phyloP scores from a whole-genome alignment of 2,888 invertebrate species.

The Gymnocheta viridis region DNA sequence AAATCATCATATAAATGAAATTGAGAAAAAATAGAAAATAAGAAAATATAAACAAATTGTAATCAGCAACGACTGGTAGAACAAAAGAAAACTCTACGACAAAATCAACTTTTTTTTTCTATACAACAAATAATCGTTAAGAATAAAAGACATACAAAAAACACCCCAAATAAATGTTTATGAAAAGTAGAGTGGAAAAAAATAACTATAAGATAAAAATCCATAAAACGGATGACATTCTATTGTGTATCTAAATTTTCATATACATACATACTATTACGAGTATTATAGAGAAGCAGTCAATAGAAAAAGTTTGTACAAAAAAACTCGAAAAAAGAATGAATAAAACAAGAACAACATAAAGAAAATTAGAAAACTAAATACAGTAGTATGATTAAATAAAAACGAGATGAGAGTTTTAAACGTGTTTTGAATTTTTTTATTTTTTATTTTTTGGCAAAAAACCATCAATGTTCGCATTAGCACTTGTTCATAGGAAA shows the following conservation, averaged over 20 bases:
- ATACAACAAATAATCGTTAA: slow-evolving; percentile 49
- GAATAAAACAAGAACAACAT: slow-evolving; percentile 14
- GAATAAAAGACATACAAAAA: slow-evolving; percentile 6
- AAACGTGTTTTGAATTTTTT: slow-evolving; percentile 47
- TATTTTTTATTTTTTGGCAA: not conserved
- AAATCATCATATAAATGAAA: slow-evolving; percentile 56
- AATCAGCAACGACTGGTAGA: slow-evolving; percentile 35
- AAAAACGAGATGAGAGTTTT: slow-evolving; percentile 17
- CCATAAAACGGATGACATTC: slow-evolving; percentile 58
- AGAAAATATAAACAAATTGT: slow-evolving; percentile 38
- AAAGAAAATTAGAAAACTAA: slow-evolving; percentile 28
- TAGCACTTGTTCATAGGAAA: not conserved
- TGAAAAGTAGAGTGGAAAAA: not conserved
- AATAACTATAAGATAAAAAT: slow-evolving; percentile 42
- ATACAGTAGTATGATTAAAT: slow-evolving; percentile 18
- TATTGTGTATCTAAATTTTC: slow-evolving; percentile 32
- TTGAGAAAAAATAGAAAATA: not conserved
- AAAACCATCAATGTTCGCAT: not conserved
- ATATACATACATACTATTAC: too few relatives aligned
- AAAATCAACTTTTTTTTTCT: slow-evolving; percentile 49
- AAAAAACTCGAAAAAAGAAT: not conserved
- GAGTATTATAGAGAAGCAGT: slow-evolving; percentile 21
- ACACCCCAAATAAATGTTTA: slow-evolving; percentile 40
- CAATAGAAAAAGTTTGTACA: slow-evolving; percentile 7
- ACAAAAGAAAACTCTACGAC: not conserved